Evolutionary conservation across 2,113 vertebrate species (phyloP).

Genomic region (Laticauda laticaudata): DNA sequence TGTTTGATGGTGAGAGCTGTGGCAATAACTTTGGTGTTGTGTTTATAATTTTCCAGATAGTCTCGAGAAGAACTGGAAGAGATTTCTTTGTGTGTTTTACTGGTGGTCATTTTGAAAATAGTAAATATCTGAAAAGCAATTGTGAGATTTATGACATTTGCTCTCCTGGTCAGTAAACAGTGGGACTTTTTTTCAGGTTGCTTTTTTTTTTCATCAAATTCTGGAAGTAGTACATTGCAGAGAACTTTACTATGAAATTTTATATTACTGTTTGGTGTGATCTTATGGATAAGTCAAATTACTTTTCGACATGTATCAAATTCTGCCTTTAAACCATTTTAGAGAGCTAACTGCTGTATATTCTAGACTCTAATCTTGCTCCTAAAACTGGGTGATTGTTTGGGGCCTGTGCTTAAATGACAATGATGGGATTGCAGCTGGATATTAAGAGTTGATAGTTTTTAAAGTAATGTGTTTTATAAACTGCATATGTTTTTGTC

Average conservation of each 20-base stretch:
- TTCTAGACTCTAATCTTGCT: not conserved
- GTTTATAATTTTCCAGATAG: not conserved
- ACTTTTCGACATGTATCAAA: not conserved
- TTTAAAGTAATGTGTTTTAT: not conserved
- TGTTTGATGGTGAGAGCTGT: not conserved
- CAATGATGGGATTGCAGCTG: not conserved
- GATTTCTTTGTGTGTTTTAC: not conserved
- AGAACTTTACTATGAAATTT: not conserved
- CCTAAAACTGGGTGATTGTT: not conserved
- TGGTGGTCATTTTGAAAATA: not conserved
- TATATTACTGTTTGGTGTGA: not conserved
- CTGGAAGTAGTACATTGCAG: not conserved
- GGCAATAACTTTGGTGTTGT: not conserved
- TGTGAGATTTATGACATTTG: not conserved
- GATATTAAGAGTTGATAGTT: not conserved
- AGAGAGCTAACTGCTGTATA: not conserved
- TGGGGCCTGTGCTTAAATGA: not conserved
- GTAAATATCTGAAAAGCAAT: not conserved
- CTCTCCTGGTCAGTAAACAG: not conserved
- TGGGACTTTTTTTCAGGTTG: too few species aligned
- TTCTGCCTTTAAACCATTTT: not conserved
- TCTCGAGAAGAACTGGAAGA: not conserved
- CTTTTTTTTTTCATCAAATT: not conserved
- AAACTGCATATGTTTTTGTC: not conserved
- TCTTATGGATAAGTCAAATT: not conserved